These are phyloP conservation scores for Iphiclides podalirius DNA, from an alignment of 2,888 invertebrate genomes.

Conservation along the genomic window DNA sequence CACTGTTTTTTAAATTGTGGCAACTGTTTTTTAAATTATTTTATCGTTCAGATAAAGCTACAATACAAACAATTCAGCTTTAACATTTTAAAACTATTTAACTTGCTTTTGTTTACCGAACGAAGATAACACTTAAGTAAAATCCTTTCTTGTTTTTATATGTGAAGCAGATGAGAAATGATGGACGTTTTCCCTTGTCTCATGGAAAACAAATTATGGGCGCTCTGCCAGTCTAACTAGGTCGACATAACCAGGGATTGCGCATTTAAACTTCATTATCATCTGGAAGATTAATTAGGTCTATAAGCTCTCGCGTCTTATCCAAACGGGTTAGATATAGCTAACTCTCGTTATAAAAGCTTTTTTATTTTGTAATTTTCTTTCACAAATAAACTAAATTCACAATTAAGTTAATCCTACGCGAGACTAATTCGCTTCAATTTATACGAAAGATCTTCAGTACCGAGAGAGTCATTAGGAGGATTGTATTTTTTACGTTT, in stretches of 20 bases:
- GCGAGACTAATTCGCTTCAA: too few relatives aligned
- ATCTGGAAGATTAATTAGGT: constrained; percentile 10
- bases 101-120: neutral
- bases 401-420: too few relatives aligned
- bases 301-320: neutral
- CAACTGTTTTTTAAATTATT: too few relatives aligned
- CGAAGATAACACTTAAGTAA: neutral
- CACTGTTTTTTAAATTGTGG: too few relatives aligned
- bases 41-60: too few relatives aligned
- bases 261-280: constrained; percentile 23
- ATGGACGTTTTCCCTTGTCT: constrained; percentile 32
- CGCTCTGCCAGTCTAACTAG: constrained; percentile 39
- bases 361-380: too few relatives aligned
- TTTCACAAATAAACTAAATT: too few relatives aligned
- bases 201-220: constrained; percentile 37
- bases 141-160: constrained; percentile 12
- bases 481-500: neutral
- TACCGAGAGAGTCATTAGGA: too few relatives aligned
- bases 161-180: constrained; percentile 24
- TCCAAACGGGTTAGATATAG: neutral
- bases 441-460: too few relatives aligned
- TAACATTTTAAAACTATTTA: too few relatives aligned
- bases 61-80: too few relatives aligned
- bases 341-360: neutral
- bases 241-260: constrained; percentile 28